Evolutionary conservation across 1,140 invertebrate species (phyloP), one percentile per base, ranked within the genome.

Genomic region (Stegodyphus dumicola): DNA sequence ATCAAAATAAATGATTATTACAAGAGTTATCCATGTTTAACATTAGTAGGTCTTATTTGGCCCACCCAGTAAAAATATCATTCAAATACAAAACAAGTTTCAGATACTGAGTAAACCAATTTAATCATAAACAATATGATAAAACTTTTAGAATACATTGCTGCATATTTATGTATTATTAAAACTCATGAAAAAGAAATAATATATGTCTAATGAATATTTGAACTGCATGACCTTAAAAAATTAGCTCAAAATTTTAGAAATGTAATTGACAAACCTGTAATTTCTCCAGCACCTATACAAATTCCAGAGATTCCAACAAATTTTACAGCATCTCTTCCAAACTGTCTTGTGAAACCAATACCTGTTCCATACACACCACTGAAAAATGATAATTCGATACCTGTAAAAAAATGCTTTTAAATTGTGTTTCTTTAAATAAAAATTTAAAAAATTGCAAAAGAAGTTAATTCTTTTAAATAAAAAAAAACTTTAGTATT

Each of bases 361-460:
- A 99, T 94, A 88, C 95, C 94, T 0, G 96, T 93, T n/a, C 96
- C 95, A 91, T 99, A 99, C 0, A 99, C 97, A 2, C 96, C 97
- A 89, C 96, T 97, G 91, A 95, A 98, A 92, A 99, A 99, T 0
- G 96, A 97, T 54, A 98, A 90, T 87, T 97, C 96, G 49, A 99
- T 90, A 70, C 98, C 98, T 95, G 90, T 65, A 91, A 92, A 85
- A 89, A 80, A 87, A 33, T 33, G 33, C 33, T 33, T 33, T 33
- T 33, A 33, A 33, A 33, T 33, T 33, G 1, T 33, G 1, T 33
- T 33, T 33, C 33, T 33, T 33, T 33, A 33, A 33, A n/a, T n/a
- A n/a, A n/a, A n/a, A n/a, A 33, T 1, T 33, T 33, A 33, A 33
- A 33, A 33, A 33, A 33, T 1, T 33, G 33, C 33, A 33, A 33